Conservation (phyloP, 2,113 vertebrate genomes). For the Zosterops borbonicus region DNA sequence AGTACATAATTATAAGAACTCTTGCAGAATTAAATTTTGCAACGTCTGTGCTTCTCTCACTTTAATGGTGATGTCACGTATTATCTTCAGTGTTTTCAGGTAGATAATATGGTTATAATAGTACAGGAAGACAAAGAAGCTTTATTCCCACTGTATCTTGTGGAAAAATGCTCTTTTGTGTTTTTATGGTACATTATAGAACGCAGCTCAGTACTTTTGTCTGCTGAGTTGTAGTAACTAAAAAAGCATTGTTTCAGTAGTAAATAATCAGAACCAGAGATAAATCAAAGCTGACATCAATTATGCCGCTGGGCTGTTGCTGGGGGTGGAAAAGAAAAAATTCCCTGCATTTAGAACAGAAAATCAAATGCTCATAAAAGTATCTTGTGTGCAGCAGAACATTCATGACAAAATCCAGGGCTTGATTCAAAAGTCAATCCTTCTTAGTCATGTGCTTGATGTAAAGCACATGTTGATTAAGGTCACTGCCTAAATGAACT, state of each 20-base stretch:
- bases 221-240: constrained; percentile 5
- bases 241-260: constrained; percentile 20
- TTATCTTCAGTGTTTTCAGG: neutral
- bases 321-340: neutral
- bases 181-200: neutral
- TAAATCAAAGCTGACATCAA: constrained; percentile 38
- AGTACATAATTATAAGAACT: neutral
- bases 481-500: neutral
- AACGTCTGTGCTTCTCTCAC: neutral
- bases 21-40: neutral
- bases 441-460: neutral
- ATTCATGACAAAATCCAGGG: neutral
- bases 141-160: neutral
- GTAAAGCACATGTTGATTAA: constrained; percentile 11
- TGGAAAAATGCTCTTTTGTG: neutral
- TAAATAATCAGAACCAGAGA: constrained; percentile 36
- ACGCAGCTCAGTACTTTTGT: neutral
- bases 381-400: neutral
- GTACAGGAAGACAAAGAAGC: neutral
- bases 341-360: neutral
- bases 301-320: neutral
- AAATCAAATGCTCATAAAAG: neutral
- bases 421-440: neutral
- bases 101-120: neutral
- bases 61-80: neutral